Evolutionary conservation across 2,888 invertebrate species (phyloP), one percentile per base, ranked within the genome.

Genomic region (Chorisops tibialis): DNA sequence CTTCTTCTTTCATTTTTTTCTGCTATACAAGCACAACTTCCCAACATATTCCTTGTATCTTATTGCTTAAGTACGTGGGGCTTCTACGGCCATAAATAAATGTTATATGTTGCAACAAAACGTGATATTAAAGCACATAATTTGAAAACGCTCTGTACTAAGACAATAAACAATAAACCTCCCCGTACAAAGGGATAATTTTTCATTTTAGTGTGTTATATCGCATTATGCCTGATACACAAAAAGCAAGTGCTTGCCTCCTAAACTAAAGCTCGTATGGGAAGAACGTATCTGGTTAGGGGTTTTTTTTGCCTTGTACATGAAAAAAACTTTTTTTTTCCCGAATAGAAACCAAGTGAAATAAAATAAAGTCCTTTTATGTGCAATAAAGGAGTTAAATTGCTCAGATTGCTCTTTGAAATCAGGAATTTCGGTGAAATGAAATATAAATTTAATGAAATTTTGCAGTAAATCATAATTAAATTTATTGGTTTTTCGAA

Each of bases 81-180:
- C 37, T 43, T 50, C 22, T 50, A 18, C 18, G 30, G 30, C 43
- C 61, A 61, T 61, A 61, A 61, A 61, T 61, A 61, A 61, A 51
- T 51, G 47, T 61, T 61, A 61, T 51, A 61, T 61, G 51, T 61
- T 61, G 64, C 67, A 58, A 65, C 65, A 66, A 66, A 66, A 65
- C 65, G 66, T 66, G 65, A 67, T 67, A 67, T 67, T 67, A 67
- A 66, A 67, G 66, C 65, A 65, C 66, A 67, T 67, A 67, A 56
- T 56, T 56, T 56, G 56, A 43, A 56, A 56, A 18, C 56, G 56
- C 45, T 43, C 56, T 45, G 45, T 43, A 39, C 56, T 56, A 43
- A 56, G 56, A 56, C 56, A 56, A 56, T 56, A 56, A 56, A 56
- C 56, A 56, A 56, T 56, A 56, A 56, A 56, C 56, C 43, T 56